A percentile compares a stretch with the other conserved stretches of the same genome.
Conservation (phyloP, 2,113 vertebrate genomes). For the Mastomys natalensis region DNA sequence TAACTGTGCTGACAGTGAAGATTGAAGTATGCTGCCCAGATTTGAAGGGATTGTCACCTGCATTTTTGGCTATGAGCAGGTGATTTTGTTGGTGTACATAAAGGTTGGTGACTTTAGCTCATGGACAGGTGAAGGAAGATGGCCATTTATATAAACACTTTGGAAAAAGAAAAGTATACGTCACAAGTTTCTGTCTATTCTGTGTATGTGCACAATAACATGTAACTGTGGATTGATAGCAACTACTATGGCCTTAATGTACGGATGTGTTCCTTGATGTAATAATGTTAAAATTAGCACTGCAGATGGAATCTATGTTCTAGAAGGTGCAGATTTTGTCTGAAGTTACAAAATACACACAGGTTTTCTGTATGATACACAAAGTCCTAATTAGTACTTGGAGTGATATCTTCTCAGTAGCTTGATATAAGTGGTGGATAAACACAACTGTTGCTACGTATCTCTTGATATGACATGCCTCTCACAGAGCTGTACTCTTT, state of each 20-base stretch:
- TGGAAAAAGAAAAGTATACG: neutral
- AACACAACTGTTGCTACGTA: rapidly evolving
- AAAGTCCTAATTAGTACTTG: neutral
- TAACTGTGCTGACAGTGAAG: neutral
- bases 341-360: neutral
- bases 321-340: neutral
- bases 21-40: neutral
- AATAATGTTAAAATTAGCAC: neutral
- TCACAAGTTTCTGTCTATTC: neutral
- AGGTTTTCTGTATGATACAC: neutral
- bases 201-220: neutral
- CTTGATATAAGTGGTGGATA: neutral
- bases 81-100: neutral
- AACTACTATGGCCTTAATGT: neutral
- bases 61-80: neutral
- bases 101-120: neutral
- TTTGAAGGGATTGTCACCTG: neutral
- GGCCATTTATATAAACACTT: slow-evolving; percentile 20
- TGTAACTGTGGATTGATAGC: neutral
- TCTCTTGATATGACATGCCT: neutral
- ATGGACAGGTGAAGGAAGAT: neutral
- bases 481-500: neutral
- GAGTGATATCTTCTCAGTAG: slow-evolving; percentile 26
- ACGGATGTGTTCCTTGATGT: neutral
- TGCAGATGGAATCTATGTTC: neutral